Conservation (phyloP, 2,113 vertebrate species). For the Abramis brama region DNA sequence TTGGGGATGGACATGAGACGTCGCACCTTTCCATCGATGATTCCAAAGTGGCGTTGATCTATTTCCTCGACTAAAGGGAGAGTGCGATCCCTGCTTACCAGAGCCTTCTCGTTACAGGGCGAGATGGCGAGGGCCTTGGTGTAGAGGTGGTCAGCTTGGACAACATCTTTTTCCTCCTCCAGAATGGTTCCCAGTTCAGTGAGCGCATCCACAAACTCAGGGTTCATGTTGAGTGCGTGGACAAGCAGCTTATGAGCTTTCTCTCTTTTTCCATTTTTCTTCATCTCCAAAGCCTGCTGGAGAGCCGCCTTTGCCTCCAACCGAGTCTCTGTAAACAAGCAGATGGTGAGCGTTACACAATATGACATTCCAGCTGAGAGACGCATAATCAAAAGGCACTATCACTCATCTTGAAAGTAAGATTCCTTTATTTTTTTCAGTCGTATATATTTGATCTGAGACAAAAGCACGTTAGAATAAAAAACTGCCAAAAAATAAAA, state of each 20-base stretch:
- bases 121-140: slow-evolving; percentile 89
- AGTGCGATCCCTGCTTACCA: slow-evolving; percentile 88
- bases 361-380: neutral
- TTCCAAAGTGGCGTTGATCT: slow-evolving; percentile 91
- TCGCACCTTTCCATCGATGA: slow-evolving; percentile 93
- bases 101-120: slow-evolving; percentile 86
- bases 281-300: slow-evolving; percentile 95
- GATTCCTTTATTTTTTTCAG: neutral
- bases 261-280: slow-evolving; percentile 87
- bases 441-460: neutral
- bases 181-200: slow-evolving; percentile 92
- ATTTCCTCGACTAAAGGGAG: slow-evolving; percentile 95
- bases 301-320: slow-evolving; percentile 89
- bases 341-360: neutral
- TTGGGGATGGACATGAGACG: slow-evolving; percentile 96
- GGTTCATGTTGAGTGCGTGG: slow-evolving; percentile 92
- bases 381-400: neutral
- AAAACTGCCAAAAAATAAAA: no score
- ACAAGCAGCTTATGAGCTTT: slow-evolving; percentile 93
- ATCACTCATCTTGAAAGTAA: no score
- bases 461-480: no score
- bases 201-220: slow-evolving; percentile 88
- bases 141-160: slow-evolving; percentile 93
- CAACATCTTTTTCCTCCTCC: slow-evolving; percentile 93
- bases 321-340: slow-evolving; percentile 78